Evolutionary conservation across 2,888 invertebrate species (phyloP), one percentile per base, ranked within the genome.

Genomic region (Thecocarcelia acutangulata): DNA sequence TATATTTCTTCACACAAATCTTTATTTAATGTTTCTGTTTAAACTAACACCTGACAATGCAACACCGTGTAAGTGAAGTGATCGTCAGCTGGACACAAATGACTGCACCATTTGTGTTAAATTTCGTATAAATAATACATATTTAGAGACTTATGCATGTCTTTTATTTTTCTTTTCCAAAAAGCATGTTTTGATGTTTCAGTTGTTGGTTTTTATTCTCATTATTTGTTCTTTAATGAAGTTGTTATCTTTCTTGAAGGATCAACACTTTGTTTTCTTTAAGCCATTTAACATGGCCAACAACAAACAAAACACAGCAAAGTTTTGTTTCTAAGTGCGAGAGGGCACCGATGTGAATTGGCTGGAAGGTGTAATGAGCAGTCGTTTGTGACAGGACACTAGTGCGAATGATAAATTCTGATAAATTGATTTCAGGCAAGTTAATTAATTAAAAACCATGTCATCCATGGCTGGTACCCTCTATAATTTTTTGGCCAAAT

Each of bases 331-430:
- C n/a, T 17, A 21, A 13, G 17, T 19, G 33, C 3, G 17, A 17
- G 50, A 9, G 54, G 46, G 21, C 40, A 66, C 59, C n/a, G 13
- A 68, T 19, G 17, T 59, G 68, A 59, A 68, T 68, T 68, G 40
- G 50, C 24, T 44, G 44, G 44, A 19, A 40, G 48, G 69, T 66
- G 76, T 72, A 81, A 73, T 68, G 73, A 76, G 52, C 74, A 74
- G 78, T 75, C 59, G 74, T 59, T 80, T 84, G 83, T 83, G 84
- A 82, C 83, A 84, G 84, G 81, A 81, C 81, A 79, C 74, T 81
- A 83, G 83, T 83, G 84, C 83, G 84, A 84, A 84, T 84, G 84
- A 84, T 84, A 84, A 83, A 83, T 84, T 84, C 83, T 84, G 84
- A 83, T 84, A 82, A 84, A 84, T 83, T 84, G 84, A 84, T 84